Evolutionary conservation across 2,113 vertebrate species (phyloP).

Genomic region (Megaceryle torquata): DNA sequence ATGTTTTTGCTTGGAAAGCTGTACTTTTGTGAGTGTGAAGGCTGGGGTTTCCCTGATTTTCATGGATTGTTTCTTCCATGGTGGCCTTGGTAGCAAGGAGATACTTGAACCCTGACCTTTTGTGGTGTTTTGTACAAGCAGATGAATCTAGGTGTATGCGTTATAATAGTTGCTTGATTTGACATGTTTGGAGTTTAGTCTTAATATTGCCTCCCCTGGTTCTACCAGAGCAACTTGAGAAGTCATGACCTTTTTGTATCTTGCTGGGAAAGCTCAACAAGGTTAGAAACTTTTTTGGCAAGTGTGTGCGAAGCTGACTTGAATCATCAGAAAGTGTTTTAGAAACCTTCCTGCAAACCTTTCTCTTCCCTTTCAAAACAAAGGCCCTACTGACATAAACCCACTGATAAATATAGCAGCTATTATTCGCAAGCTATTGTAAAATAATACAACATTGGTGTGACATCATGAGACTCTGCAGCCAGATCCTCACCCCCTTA

Average conservation of each 20-base stretch:
- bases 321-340: conserved; percentile 30
- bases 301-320: not conserved
- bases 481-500: conserved; percentile 67
- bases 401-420: conserved; percentile 62
- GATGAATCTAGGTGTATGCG: accelerated
- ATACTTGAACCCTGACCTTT: not conserved
- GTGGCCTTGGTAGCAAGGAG: not conserved
- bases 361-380: conserved; percentile 38
- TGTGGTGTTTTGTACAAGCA: not conserved
- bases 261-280: not conserved
- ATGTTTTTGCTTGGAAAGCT: not conserved
- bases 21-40: not conserved
- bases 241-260: not conserved
- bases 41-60: not conserved
- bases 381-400: conserved; percentile 38
- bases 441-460: conserved; percentile 70
- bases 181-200: not conserved
- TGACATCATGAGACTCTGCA: conserved; percentile 75
- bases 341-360: conserved; percentile 21
- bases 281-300: conserved; percentile 1
- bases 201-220: not conserved
- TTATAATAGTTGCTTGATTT: not conserved
- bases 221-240: not conserved
- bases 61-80: not conserved
- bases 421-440: conserved; percentile 67